These are phyloP conservation scores for Tholera decimalis DNA, from an alignment of 2,888 invertebrate species.

Conservation along the genomic window DNA sequence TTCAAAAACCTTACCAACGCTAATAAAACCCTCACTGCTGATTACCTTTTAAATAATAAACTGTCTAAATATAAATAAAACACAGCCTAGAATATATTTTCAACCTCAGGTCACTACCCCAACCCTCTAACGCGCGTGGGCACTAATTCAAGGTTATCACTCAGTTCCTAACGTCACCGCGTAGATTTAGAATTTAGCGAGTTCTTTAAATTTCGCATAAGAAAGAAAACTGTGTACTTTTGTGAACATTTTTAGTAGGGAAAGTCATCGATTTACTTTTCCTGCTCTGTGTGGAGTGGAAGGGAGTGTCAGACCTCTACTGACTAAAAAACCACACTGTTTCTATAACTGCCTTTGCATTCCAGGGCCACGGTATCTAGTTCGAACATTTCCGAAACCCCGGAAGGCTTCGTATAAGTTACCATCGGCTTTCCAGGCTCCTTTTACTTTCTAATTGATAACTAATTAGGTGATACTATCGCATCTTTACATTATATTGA, in stretches of 20 bases:
- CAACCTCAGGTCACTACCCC: conserved; percentile 34
- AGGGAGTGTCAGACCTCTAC: too few species aligned
- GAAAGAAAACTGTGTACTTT: conserved; percentile 13
- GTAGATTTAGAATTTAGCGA: conserved; percentile 2
- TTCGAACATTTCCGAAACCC: too few species aligned
- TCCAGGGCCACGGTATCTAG: too few species aligned
- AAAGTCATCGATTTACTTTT: too few species aligned
- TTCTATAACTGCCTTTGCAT: too few species aligned
- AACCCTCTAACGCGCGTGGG: background rate
- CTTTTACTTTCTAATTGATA: background rate
- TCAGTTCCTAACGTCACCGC: background rate
- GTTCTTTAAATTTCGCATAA: conserved; percentile 1
- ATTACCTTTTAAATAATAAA: conserved; percentile 16
- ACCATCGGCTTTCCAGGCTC: background rate
- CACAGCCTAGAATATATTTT: conserved; percentile 4
- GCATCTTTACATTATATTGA: background rate
- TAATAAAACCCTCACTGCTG: background rate
- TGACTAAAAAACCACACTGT: too few species aligned
- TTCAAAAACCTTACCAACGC: background rate
- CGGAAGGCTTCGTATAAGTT: background rate
- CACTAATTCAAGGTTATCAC: conserved; percentile 6
- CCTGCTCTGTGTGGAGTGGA: too few species aligned
- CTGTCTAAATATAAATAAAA: conserved; percentile 23
- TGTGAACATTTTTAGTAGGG: conserved; percentile 25
- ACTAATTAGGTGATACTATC: background rate